Evolutionary conservation across 1,140 invertebrate species (phyloP), one percentile per base, ranked within the genome.

Genomic region (Cotesia typhae): DNA sequence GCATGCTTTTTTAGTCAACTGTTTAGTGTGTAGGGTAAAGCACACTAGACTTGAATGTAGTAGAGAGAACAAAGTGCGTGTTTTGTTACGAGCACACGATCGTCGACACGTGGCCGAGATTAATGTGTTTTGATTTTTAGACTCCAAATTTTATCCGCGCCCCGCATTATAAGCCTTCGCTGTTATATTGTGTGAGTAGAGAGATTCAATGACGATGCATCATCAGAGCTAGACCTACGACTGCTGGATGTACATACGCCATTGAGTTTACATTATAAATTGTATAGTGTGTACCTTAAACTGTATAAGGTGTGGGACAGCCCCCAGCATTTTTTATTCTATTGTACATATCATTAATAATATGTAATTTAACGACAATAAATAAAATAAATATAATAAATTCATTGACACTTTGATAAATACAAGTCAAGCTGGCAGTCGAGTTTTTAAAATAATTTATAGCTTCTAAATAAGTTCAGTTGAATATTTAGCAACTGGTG

Each of bases 111-210:
- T 87, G 86, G 64, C 82, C 47, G 77, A 83, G 85, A 87, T 87
- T 86, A 87, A 86, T 86, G 84, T 87, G 84, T 87, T 87, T 87
- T 87, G 85, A 87, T 87, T 87, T 86, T 85, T 87, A 84, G 85
- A 86, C 84, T 85, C 82, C 67, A 79, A 76, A 84, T 87, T 84
- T 81, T 83, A 79, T 76, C 71, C 76, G 72, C 70, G 74, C 75
- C 70, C 76, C 12, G 41, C 6, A 37, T 35, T 60, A 77, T 83
- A 81, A 83, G 79, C 80, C 82, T 82, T 76, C 77, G 57, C 61
- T 59, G 52, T 37, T 35, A 35, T 37, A 70, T 70, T 71, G 67
- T 67, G 68, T 60, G 38, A 28, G 28, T 2, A 28, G 28, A 28
- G 28, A 37, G 10, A 12, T 63, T 63, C 60, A 38, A 63, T 38